These are phyloP conservation scores for Abscondita cerata DNA, from an alignment of 2,888 invertebrate species.

Conservation along the genomic window DNA sequence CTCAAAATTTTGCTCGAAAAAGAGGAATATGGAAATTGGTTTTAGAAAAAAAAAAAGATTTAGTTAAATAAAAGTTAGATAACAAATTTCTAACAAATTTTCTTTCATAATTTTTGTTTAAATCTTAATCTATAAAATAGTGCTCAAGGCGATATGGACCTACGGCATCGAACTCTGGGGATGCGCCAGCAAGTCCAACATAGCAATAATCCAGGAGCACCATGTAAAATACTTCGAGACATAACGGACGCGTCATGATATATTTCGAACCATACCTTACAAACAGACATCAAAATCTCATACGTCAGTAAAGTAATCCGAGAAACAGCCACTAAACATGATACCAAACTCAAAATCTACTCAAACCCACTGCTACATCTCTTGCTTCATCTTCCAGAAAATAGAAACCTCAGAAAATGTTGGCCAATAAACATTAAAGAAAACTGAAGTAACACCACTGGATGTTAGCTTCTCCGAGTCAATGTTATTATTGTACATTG, in stretches of 20 bases:
- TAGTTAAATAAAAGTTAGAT: too few species aligned
- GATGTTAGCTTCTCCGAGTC: not conserved
- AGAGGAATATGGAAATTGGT: too few species aligned
- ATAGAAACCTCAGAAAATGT: not conserved
- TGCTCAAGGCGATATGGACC: not conserved
- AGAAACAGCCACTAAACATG: not conserved
- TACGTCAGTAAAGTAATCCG: not conserved
- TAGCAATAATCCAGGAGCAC: too few species aligned
- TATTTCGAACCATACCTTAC: not conserved
- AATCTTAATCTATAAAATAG: not conserved
- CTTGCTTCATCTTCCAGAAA: too few species aligned
- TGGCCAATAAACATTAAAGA: not conserved
- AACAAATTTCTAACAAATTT: too few species aligned
- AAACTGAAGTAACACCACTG: too few species aligned
- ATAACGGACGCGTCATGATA: not conserved
- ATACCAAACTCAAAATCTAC: not conserved
- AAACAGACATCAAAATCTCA: not conserved
- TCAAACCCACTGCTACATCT: not conserved
- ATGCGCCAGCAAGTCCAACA: too few species aligned
- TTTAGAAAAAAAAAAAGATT: too few species aligned
- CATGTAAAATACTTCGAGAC: not conserved
- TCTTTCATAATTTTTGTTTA: too few species aligned
- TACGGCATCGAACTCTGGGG: not conserved
- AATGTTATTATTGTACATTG: not conserved
- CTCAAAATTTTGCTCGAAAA: too few species aligned